Evolutionary conservation across 1,140 invertebrate species (phyloP).

Genomic region (Drosophila auraria): DNA sequence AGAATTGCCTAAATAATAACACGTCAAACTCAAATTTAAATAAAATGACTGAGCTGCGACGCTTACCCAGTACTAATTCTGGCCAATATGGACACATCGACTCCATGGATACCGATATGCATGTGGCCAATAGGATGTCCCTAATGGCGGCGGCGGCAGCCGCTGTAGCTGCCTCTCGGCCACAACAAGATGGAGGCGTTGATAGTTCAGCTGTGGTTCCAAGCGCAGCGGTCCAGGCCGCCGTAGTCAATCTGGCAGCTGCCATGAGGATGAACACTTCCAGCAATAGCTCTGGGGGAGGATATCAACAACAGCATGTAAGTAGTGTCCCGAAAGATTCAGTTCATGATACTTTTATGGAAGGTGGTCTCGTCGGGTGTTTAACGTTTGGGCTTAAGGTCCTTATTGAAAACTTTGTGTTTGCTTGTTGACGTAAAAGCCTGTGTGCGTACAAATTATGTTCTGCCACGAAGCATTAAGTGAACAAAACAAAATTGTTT

Average conservation of each 20-base stretch:
- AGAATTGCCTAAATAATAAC: constrained; percentile 77
- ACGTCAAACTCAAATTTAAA: constrained; percentile 46
- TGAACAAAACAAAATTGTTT: too few species aligned
- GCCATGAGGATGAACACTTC: constrained; percentile 90
- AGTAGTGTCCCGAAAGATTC: neutral
- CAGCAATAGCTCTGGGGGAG: constrained; percentile 26
- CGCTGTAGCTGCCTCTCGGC: constrained; percentile 86
- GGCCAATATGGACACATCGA: constrained; percentile 86
- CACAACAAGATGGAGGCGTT: constrained; percentile 86
- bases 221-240: constrained; percentile 88
- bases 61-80: constrained; percentile 84
- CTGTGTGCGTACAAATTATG: too few species aligned
- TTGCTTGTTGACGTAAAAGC: too few species aligned
- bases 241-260: constrained; percentile 91
- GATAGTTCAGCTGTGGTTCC: constrained; percentile 77
- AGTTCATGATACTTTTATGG: too few species aligned
- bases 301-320: constrained; percentile 49
- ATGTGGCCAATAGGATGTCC: constrained; percentile 89
- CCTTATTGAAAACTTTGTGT: too few species aligned
- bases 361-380: too few species aligned
- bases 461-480: too few species aligned
- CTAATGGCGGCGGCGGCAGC: constrained; percentile 90
- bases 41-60: constrained; percentile 65
- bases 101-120: constrained; percentile 88
- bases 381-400: too few species aligned